Evolutionary conservation across 2,888 invertebrate genomes (phyloP), one percentile per base, ranked within the genome.

Genomic region (Chorisops tibialis): DNA sequence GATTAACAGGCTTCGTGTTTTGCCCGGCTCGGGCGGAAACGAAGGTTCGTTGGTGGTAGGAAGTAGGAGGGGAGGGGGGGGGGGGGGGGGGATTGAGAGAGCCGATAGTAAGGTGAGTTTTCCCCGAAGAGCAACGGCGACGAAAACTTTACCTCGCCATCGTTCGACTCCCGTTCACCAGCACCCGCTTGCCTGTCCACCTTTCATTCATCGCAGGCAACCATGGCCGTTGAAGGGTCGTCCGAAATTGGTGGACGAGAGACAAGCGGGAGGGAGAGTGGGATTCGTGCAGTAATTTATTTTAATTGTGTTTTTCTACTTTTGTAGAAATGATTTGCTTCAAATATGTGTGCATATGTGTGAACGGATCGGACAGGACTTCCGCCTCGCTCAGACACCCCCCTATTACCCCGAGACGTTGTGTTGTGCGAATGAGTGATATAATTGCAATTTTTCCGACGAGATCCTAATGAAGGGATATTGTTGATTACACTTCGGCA

Each of bases 1-100:
- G 69, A 69, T 69, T 69, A 69, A 69, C 69, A 68, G 65, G 68
- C 59, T 63, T 52, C 63, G 59, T 63, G 62, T 59, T 59, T 22
- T 49, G 35, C 59, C 21, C 41, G 16, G 16, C 5, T 2, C 16
- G 41, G 4, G 16, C 5, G n/a, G 41, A 41, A 11, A 41, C 16
- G 41, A 14, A 12, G 41, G 16, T 11, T 41, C 11, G 12, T 2
- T 5, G 41, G 16, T 16, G n/a, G 41, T 12, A 11, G 6, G 37
- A 9, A 37, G 12, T 37, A 37, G 12, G 12, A 37, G 7, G 37
- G n/a, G n/a, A n/a, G n/a, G n/a, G n/a, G n/a, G n/a, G n/a, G n/a
- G n/a, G n/a, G n/a, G n/a, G n/a, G n/a, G n/a, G n/a, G n/a, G n/a
- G n/a, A n/a, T n/a, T n/a, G n/a, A n/a, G n/a, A n/a, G n/a, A n/a